Evolutionary conservation across 2,888 invertebrate genomes (phyloP), one percentile per base, ranked within the genome.

Genomic region (Dendrolimus pini): DNA sequence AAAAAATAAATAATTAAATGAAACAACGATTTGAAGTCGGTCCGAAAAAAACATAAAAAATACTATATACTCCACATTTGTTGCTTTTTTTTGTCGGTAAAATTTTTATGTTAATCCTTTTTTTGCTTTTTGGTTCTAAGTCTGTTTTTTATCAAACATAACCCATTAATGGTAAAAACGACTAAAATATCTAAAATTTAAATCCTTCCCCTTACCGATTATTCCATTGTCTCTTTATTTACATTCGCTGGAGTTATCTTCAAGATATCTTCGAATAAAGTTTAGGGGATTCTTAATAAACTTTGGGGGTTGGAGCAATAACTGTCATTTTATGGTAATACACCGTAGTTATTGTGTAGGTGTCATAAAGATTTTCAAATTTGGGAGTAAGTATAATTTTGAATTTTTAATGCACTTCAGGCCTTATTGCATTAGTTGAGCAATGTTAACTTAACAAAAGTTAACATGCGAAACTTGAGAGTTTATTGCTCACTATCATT

Each of bases 271-370:
- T 71, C 80, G 82, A 85, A 85, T 86, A 86, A 87, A 87, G 72
- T 85, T 81, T 69, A 74, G 80, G 82, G 77, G 66, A 75, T 75
- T 71, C 70, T 65, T 47, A 47, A 47, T 47, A 47, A 47, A 47
- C 47, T 47, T 47, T 12, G 47, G 47, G 65, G 68, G 68, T 67
- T 70, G 76, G 87, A 83, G 84, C 86, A 78, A 77, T 83, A 85
- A 89, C 84, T 84, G 83, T 82, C 80, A 81, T 88, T 88, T 87
- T 87, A 89, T 89, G 89, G 80, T 75, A 89, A 89, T 88, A 65
- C 61, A 73, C 77, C 82, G 80, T 83, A 83, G 82, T 82, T 78
- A 75, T 81, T 76, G 77, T 68, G 68, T 63, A 61, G 52, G 41
- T 54, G 56, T 54, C 56, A 54, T 56, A 58, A 58, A 58, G 54